Evolutionary conservation across 2,797 vertebrate species (phyloP), one percentile per base, ranked within the genome.

Genomic region (Trichosurus vulpecula): DNA sequence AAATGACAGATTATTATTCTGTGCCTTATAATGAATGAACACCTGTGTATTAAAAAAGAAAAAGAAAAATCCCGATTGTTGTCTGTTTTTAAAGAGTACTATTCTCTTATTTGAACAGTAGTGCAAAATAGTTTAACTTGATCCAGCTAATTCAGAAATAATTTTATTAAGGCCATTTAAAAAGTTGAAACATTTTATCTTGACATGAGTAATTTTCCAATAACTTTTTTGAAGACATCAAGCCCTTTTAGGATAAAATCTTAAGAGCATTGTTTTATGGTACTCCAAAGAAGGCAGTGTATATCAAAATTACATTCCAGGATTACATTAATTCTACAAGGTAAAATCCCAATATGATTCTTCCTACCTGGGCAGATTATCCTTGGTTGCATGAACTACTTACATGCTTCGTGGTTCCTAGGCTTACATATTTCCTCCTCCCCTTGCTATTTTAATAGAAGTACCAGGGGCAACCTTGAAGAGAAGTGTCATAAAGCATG

Each of bases 61-160:
- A 30, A 57, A 30, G 30, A 66, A 66, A 94, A 92, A 58, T 96
- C 27, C 54, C 54, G 9, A 55, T 81, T 56, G 41, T 96, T 92
- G 95, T 47, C 54, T 74, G 92, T 27, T 41, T 74, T 16, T 41
- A 74, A 74, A 41, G n/a, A 41, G n/a, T 22, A 81, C n/a, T 56
- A 61, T 35, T 35, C n/a, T 41, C n/a, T 81, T 41, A 41, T 81
- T 47, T 81, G 16, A 81, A 47, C n/a, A 8, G 19, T 81, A 41
- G 14, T 81, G 10, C n/a, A 81, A 3, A 81, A 47, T 96, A 35
- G 13, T 91, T 96, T 1, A 87, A 0, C 90, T 87, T 93, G 66
- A 31, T 51, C n/a, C 12, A 0, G 35, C 4, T 93, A 90, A 55
- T 93, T 52, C 47, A 52, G 47, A 61, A 90, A 55, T 90, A 35